A percentile compares a stretch with the other conserved stretches of the same genome.
Conservation (phyloP, 92 coral and sea anemone genomes). For the Nematostella vectensis region DNA sequence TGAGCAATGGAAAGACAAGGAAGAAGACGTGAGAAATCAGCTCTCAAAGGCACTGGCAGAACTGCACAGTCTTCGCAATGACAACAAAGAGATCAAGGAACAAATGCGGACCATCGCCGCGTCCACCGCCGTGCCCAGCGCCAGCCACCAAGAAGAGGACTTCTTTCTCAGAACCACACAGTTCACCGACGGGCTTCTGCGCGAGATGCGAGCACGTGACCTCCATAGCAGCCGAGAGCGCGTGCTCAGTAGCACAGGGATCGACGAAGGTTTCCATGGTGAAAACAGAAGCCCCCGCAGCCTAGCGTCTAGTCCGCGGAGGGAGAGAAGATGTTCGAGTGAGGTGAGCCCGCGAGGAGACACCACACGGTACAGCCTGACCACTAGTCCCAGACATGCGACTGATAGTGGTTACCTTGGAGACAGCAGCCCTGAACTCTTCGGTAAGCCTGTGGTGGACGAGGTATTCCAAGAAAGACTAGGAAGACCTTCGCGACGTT, state of each 20-base stretch:
- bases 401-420: neutral
- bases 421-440: neutral
- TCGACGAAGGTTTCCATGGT: neutral
- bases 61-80: slow-evolving; percentile 49
- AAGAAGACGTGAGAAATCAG: slow-evolving; percentile 36
- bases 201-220: slow-evolving; percentile 59
- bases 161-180: slow-evolving; percentile 45
- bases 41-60: slow-evolving; percentile 45
- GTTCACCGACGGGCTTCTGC: slow-evolving; percentile 43
- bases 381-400: neutral
- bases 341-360: neutral
- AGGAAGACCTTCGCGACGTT: neutral
- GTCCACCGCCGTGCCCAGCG: slow-evolving; percentile 25
- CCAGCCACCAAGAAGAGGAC: slow-evolving; percentile 14
- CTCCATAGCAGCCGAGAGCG: neutral
- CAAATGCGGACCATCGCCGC: slow-evolving; percentile 37
- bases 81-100: slow-evolving; percentile 58
- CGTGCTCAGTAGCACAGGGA: neutral
- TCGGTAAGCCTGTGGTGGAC: neutral
- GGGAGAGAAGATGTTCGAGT: too few relatives aligned
- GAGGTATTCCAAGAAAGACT: neutral
- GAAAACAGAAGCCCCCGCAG: neutral
- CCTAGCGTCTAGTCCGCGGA: neutral
- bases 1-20: slow-evolving; percentile 18
- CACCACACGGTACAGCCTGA: slow-evolving; percentile 1